Evolutionary conservation across 2,888 invertebrate species (phyloP).

Genomic region (Gryllus longicercus): DNA sequence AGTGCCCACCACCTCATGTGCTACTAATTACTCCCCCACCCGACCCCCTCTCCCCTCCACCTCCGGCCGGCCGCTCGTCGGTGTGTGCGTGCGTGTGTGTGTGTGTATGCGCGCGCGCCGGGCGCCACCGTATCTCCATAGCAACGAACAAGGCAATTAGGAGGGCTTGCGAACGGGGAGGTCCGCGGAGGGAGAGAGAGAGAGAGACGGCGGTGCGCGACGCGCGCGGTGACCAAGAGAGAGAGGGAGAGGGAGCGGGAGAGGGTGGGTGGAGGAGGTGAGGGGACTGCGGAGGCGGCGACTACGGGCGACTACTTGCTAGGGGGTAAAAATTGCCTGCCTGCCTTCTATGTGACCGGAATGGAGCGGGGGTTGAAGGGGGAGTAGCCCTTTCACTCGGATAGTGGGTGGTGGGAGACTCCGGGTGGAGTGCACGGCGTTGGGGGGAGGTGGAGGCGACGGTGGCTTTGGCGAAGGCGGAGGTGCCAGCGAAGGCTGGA

Average conservation of each 20-base stretch:
- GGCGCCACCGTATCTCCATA: conserved; percentile 31
- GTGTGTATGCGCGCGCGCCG: conserved; percentile 29
- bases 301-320: conserved; percentile 20
- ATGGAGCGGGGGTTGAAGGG: background rate
- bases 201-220: no score
- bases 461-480: background rate
- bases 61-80: background rate
- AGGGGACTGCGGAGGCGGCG: conserved; percentile 26
- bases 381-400: background rate
- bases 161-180: conserved; percentile 30
- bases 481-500: background rate
- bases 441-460: background rate
- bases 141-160: conserved; percentile 38
- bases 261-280: background rate
- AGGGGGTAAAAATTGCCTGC: conserved; percentile 31
- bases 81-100: conserved; percentile 27
- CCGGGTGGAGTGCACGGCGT: background rate
- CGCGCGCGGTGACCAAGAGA: no score
- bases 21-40: conserved; percentile 35
- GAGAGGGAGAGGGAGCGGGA: no score
- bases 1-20: conserved; percentile 34
- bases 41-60: background rate
- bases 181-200: background rate
- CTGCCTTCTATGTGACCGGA: conserved; percentile 26
- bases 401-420: background rate